Evolutionary conservation across 92 coral and sea anemone genomes (phyloP).

Genomic region (Nematostella vectensis): DNA sequence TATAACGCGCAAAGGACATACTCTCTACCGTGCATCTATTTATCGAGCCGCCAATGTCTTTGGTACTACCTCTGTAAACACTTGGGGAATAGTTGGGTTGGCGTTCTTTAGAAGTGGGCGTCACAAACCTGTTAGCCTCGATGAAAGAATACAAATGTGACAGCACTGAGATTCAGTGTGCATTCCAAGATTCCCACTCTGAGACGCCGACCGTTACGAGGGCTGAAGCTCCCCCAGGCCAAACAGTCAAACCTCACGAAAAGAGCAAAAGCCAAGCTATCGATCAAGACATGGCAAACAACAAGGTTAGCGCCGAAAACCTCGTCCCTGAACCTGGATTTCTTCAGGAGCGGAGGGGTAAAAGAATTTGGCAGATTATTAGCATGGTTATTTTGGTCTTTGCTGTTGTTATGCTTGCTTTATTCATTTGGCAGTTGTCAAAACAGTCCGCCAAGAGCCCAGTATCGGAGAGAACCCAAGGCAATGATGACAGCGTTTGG

Average conservation of each 20-base stretch:
- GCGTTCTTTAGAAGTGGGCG: not conserved
- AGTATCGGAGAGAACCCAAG: not conserved
- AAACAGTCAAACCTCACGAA: not conserved
- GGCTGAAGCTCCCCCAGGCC: not conserved
- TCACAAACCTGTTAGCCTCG: not conserved
- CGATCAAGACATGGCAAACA: constrained; percentile 11
- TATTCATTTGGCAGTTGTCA: constrained; percentile 35
- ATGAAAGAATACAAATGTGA: not conserved
- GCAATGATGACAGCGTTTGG: not conserved
- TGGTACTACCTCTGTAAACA: constrained; percentile 4
- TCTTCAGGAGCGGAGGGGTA: constrained; percentile 5
- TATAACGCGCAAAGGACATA: not conserved
- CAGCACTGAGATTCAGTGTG: not conserved
- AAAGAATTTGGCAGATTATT: constrained; percentile 12
- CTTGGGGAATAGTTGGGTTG: not conserved
- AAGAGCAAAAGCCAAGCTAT: not conserved
- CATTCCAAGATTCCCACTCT: not conserved
- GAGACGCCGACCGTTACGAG: not conserved
- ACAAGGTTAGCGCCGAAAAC: constrained; percentile 30
- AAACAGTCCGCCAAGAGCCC: too few relatives aligned
- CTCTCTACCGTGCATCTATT: not conserved
- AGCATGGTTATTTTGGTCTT: constrained; percentile 14
- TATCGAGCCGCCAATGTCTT: not conserved
- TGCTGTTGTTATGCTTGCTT: constrained; percentile 18
- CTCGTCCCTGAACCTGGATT: constrained; percentile 17